Evolutionary conservation across 2,797 vertebrate genomes (phyloP).

Genomic region (Pelobates cultripes): DNA sequence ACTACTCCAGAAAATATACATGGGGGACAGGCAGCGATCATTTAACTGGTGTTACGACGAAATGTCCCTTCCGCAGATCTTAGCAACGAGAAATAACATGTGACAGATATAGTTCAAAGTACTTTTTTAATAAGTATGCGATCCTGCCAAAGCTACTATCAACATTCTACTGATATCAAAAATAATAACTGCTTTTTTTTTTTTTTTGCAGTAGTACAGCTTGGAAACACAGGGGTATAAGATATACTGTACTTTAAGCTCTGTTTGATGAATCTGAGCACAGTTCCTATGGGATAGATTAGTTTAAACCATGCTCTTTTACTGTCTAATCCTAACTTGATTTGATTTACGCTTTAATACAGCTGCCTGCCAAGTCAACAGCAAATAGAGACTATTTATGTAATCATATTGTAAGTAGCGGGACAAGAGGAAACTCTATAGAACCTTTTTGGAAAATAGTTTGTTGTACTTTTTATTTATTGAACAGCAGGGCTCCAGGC

Average conservation of each 20-base stretch:
- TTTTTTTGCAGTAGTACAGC: slow-evolving; percentile 68
- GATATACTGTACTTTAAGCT: slow-evolving; percentile 86
- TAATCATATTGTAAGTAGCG: slow-evolving; percentile 82
- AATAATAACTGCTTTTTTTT: slow-evolving; percentile 80
- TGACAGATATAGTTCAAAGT: slow-evolving; percentile 67
- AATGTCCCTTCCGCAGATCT: slow-evolving; percentile 68
- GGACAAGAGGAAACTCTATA: slow-evolving; percentile 80
- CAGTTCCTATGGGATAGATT: slow-evolving; percentile 86
- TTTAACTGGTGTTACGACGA: slow-evolving; percentile 59
- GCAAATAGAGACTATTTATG: slow-evolving; percentile 85
- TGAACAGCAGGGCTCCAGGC: slow-evolving; percentile 82
- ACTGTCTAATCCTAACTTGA: slow-evolving; percentile 88
- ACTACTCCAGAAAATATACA: slow-evolving; percentile 64
- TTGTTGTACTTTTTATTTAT: slow-evolving; percentile 85
- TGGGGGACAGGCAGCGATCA: slow-evolving; percentile 60
- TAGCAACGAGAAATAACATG: slow-evolving; percentile 75
- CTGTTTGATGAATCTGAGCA: slow-evolving; percentile 87
- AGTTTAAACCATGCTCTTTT: slow-evolving; percentile 86
- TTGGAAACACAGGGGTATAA: slow-evolving; percentile 78
- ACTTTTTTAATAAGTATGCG: slow-evolving; percentile 78
- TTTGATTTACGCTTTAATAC: slow-evolving; percentile 87
- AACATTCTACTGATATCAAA: slow-evolving; percentile 78
- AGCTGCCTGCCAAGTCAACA: slow-evolving; percentile 84
- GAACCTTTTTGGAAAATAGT: slow-evolving; percentile 82
- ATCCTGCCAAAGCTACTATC: slow-evolving; percentile 77